These are phyloP conservation scores for Gryllus bimaculatus DNA, from an alignment of 1,140 invertebrate species.

Conservation along the genomic window DNA sequence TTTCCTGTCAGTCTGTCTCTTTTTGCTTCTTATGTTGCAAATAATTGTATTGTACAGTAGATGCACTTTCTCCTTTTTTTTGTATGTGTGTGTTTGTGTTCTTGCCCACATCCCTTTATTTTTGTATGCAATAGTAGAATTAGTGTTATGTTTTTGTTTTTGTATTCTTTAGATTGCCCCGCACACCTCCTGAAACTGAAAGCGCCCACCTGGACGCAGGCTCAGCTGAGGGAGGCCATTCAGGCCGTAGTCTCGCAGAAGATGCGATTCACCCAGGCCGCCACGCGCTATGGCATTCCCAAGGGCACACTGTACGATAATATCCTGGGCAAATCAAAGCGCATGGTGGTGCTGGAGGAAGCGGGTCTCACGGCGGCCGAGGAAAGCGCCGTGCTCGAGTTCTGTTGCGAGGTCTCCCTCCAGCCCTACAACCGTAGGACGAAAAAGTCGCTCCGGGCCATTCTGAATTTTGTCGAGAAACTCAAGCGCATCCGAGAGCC, in stretches of 20 bases:
- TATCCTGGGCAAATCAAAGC: slow-evolving; percentile 64
- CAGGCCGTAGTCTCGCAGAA: slow-evolving; percentile 62
- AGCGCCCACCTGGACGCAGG: slow-evolving; percentile 64
- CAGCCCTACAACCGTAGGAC: slow-evolving; percentile 63
- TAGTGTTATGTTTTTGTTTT: slow-evolving; percentile 22
- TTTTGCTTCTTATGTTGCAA: too few relatives aligned
- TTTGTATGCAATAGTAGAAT: slow-evolving; percentile 8
- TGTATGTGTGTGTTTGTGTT: slow-evolving; percentile 16
- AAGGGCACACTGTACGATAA: slow-evolving; percentile 72
- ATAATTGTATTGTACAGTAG: too few relatives aligned
- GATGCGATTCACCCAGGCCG: slow-evolving; percentile 67
- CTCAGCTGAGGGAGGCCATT: slow-evolving; percentile 63
- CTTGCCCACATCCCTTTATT: too few relatives aligned
- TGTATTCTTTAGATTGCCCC: slow-evolving; percentile 25
- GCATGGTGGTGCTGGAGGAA: slow-evolving; percentile 64
- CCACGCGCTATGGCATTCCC: slow-evolving; percentile 58
- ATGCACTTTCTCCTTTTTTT: slow-evolving; percentile 12
- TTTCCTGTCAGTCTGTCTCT: too few relatives aligned
- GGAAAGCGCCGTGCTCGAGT: slow-evolving; percentile 57
- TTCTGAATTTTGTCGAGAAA: slow-evolving; percentile 56
- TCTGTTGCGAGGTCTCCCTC: slow-evolving; percentile 60
- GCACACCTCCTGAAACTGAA: slow-evolving; percentile 39
- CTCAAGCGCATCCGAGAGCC: slow-evolving; percentile 49
- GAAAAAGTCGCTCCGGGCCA: slow-evolving; percentile 52
- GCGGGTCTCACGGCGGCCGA: slow-evolving; percentile 49